These are phyloP conservation scores for Noctilio leporinus DNA, from an alignment of 2,113 vertebrate species.

Conservation along the genomic window DNA sequence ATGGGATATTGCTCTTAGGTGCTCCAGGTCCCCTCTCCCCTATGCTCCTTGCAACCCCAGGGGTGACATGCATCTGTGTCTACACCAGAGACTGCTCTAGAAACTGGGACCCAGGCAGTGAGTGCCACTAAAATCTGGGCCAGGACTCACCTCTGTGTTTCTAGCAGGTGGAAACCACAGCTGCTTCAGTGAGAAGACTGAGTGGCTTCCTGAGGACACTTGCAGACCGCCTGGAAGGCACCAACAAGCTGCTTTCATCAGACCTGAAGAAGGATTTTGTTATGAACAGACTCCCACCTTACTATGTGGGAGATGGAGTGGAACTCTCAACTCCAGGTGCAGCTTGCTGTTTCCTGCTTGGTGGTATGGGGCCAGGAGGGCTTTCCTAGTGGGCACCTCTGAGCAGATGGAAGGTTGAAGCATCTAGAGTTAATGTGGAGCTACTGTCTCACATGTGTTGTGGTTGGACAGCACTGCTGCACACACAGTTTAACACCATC, in stretches of 20 bases:
- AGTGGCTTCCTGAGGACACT: slow-evolving; percentile 81
- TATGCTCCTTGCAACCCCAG: too few species aligned
- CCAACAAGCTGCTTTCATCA: slow-evolving; percentile 74
- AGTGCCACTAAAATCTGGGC: too few species aligned
- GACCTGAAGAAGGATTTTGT: slow-evolving; percentile 93
- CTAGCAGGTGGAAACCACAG: slow-evolving; percentile 74
- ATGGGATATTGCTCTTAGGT: background rate
- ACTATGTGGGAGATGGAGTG: slow-evolving; percentile 39
- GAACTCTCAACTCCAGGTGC: slow-evolving; percentile 78
- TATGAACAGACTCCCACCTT: slow-evolving; percentile 85
- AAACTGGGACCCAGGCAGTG: background rate
- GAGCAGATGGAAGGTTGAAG: background rate
- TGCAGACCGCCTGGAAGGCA: slow-evolving; percentile 81
- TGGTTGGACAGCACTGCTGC: background rate
- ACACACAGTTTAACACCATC: background rate
- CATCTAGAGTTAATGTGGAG: background rate
- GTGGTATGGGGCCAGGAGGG: background rate
- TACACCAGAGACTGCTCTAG: background rate
- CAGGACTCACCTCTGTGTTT: slow-evolving; percentile 41
- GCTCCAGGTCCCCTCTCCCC: background rate
- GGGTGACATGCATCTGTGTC: background rate
- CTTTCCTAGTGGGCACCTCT: background rate
- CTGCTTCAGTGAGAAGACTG: slow-evolving; percentile 64
- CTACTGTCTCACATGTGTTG: background rate
- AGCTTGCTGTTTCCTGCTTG: background rate